A percentile compares a stretch with the other conserved stretches of the same genome.
These are phyloP conservation scores for Syngnathus floridae DNA, from an alignment of 2,113 vertebrate genomes.

Conservation along the genomic window DNA sequence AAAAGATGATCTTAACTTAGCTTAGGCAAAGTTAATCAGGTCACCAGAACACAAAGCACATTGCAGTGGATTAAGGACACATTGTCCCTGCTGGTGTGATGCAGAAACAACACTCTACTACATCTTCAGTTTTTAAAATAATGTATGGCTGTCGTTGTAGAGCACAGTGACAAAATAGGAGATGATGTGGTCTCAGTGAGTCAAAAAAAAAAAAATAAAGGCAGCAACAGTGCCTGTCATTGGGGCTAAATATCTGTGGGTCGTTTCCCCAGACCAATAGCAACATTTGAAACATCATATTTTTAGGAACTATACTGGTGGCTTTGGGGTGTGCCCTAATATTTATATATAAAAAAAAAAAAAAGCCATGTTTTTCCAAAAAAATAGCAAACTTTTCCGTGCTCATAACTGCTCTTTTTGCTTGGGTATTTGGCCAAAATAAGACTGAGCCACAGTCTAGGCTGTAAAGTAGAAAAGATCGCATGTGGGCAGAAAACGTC, in stretches of 20 bases:
- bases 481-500: slow-evolving; percentile 21
- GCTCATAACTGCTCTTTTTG: not conserved
- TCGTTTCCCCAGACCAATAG: not conserved
- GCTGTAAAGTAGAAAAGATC: not conserved
- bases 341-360: not conserved
- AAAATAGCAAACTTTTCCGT: not conserved
- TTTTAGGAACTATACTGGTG: not conserved
- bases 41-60: slow-evolving; percentile 45
- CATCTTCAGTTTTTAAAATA: not conserved
- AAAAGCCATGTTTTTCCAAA: not conserved
- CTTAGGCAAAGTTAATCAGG: slow-evolving; percentile 21
- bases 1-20: slow-evolving; percentile 47
- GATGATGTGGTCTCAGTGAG: not conserved
- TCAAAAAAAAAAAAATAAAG: not conserved
- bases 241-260: not conserved
- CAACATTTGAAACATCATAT: not conserved
- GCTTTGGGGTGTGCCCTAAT: not conserved
- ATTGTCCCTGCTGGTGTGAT: slow-evolving; percentile 26
- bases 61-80: slow-evolving; percentile 32
- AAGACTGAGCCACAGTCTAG: not conserved
- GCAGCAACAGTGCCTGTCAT: not conserved
- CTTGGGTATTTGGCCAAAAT: not conserved
- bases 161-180: not conserved
- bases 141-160: not conserved
- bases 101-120: slow-evolving; percentile 19